Evolutionary conservation across 2,113 vertebrate genomes (phyloP), one percentile per base, ranked within the genome.

Genomic region (Centropristis striata): DNA sequence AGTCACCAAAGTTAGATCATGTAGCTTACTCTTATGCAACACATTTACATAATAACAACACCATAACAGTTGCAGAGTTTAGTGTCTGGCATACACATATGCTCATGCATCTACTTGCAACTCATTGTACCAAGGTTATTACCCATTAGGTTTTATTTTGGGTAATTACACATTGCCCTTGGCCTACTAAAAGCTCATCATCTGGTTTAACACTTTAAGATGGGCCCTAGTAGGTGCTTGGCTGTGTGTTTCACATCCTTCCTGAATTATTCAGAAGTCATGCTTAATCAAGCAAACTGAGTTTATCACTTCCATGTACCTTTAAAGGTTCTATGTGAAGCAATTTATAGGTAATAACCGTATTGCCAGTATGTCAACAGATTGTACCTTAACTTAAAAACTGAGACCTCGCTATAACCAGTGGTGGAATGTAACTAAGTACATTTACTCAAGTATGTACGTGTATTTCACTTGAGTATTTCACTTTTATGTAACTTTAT

Each of bases 81-180:
- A 37, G 37, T 8, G 15, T 54, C 27, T 25, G 46, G 32, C 23
- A n/a, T 15, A 36, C 18, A 39, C 7, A 27, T 44, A 15, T 14
- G 11, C 18, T 49, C 4, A 36, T 25, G 46, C 7, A 32, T 11
- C 27, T 16, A 23, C 60, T 28, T 44, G 8, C 51, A 70, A n/a
- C 21, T 50, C 44, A 18, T 8, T 36, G 51, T 10, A 50, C 28
- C 51, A 42, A 51, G 11, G 16, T 60, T 37, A 25, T 25, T 53
- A 27, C 42, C 53, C 61, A 28, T 47, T 67, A 25, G 7, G 36
- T 36, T 73, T 59, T n/a, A 60, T 74, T 68, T n/a, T 25, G 11
- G 47, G 54, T 74, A 67, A 80, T 18, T 60, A 55, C 37, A 54
- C n/a, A 44, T 54, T 68, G 78, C 63, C 46, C 47, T 68, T 47